Base-by-base conservation (phyloP, 2,113 vertebrate genomes). In the Oncorhynchus kisutch region DNA sequence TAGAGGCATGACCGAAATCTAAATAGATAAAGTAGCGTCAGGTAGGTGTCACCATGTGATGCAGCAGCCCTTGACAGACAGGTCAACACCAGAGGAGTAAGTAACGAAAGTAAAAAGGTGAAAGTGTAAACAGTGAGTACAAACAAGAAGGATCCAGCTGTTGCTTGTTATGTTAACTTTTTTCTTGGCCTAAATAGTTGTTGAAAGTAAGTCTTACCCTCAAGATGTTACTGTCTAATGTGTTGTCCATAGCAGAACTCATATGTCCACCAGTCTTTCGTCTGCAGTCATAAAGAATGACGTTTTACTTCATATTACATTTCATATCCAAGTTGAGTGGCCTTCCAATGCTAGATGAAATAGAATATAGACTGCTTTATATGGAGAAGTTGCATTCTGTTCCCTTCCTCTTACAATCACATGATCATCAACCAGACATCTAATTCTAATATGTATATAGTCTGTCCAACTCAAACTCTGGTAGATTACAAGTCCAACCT, bases 241-340 rank as follows among this genome's bases (percentile, higher is more conserved):
- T 97, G 92, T 74, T 93, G 92, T 80, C 95, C 95, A 1, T 96
- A 95, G 88, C 97, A 98, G 86, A 98, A 97, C 87, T 98, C 96
- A 1, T 98, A 98, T 0, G 97, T 98, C 97, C 97, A 98, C 97
- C 96, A 98, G 87, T 98, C 96, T 89, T 97, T 99, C 9, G 96
- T 97, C 97, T 99, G 91, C 24, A 71, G 77, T 82, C 67, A 76
- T 16, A 81, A 1, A 68, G 29, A 51, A 48, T 12, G 67, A 31
- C 4, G 22, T 75, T 16, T 39, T 6, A 68, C 20, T 68, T 57
- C 4, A 18, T 57, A 1, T 18, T 13, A 57, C 51, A 57, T 57
- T 57, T 57, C 51, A 16, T 54, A 54, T 54, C 12, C 49, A 54
- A 18, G 51, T 54, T 54, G 51, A 39, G 34, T 39, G 34, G 34